These are phyloP conservation scores for Semicossyphus pulcher DNA, from an alignment of 2,113 vertebrate genomes.

Conservation along the genomic window DNA sequence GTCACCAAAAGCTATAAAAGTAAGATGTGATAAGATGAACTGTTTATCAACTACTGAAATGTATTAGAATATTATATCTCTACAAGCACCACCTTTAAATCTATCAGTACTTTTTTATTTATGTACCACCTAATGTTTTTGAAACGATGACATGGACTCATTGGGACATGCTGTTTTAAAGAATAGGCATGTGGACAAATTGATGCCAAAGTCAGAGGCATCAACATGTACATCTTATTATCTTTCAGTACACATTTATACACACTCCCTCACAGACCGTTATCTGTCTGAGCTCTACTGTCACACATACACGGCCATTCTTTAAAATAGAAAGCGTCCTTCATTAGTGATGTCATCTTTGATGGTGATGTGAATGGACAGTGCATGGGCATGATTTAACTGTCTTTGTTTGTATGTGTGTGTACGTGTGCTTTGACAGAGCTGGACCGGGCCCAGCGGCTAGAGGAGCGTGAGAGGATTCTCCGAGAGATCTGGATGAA, in stretches of 20 bases:
- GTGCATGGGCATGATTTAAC: background rate
- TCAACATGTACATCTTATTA: background rate
- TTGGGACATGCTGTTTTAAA: too few species aligned
- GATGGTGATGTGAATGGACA: constrained; percentile 24
- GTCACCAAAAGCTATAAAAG: too few species aligned
- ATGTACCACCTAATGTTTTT: too few species aligned
- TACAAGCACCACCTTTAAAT: too few species aligned
- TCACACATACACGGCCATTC: background rate
- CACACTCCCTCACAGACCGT: background rate
- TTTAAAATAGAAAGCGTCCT: constrained; percentile 12
- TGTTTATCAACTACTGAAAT: too few species aligned
- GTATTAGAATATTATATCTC: too few species aligned
- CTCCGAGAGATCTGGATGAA: constrained; percentile 95
- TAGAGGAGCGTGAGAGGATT: constrained; percentile 91
- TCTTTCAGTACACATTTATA: background rate
- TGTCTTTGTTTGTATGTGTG: background rate
- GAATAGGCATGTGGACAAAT: background rate
- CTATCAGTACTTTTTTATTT: too few species aligned
- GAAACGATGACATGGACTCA: too few species aligned
- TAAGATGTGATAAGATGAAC: too few species aligned
- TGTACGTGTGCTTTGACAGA: constrained; percentile 68
- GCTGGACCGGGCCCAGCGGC: constrained; percentile 88
- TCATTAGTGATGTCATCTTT: constrained; percentile 1
- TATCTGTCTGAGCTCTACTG: background rate
- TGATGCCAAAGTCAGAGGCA: background rate